Evolutionary conservation across 2,113 vertebrate species (phyloP).

Genomic region (Capreolus pygargus): DNA sequence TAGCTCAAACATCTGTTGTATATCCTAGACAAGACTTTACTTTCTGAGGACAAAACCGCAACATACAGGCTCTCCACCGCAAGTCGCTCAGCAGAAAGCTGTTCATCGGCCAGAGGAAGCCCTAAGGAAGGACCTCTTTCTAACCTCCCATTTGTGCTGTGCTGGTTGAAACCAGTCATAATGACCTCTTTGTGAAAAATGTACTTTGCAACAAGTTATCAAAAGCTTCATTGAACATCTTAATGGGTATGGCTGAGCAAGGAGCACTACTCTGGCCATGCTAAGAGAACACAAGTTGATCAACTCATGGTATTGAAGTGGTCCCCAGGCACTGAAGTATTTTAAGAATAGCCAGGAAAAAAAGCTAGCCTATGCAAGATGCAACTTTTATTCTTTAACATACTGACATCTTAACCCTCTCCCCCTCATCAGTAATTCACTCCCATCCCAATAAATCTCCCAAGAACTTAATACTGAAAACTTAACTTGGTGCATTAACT

Average conservation of each 20-base stretch:
- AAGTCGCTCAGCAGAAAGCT: background rate
- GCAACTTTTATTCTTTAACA: background rate
- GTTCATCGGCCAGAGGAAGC: background rate
- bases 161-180: background rate
- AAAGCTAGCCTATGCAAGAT: background rate
- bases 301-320: background rate
- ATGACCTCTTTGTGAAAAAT: slow-evolving; percentile 50
- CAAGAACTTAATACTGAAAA: background rate
- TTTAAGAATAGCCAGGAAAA: background rate
- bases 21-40: background rate
- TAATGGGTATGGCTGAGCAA: background rate
- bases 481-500: background rate
- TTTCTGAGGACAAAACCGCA: background rate
- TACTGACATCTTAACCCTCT: background rate
- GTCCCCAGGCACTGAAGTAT: background rate
- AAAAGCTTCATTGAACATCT: slow-evolving; percentile 45
- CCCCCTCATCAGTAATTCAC: background rate
- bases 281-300: background rate
- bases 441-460: background rate
- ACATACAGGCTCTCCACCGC: background rate
- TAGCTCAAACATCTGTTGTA: background rate
- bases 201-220: slow-evolving; percentile 18
- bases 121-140: background rate
- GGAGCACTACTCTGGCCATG: background rate
- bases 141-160: background rate